A percentile compares a stretch with the other conserved stretches of the same genome.
phyloP scores from a whole-genome alignment of 2,888 invertebrate genomes.

The Drosophila lacicola region DNA sequence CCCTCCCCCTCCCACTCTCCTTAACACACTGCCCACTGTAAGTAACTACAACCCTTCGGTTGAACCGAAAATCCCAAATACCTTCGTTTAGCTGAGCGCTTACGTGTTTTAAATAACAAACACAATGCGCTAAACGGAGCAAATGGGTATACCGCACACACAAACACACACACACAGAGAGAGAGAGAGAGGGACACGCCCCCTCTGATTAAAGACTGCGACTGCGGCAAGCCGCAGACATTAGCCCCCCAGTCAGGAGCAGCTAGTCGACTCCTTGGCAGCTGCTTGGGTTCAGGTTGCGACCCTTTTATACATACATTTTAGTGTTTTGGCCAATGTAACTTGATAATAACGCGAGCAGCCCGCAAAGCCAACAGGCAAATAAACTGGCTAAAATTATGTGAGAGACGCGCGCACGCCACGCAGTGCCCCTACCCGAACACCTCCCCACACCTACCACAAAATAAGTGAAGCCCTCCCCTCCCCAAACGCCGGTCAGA shows the following conservation, averaged over 20 bases:
- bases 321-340: constrained; percentile 69
- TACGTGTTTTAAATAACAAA: constrained; percentile 65
- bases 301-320: constrained; percentile 69
- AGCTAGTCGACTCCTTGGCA: constrained; percentile 24
- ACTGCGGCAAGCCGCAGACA: constrained; percentile 47
- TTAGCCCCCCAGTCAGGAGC: constrained; percentile 21
- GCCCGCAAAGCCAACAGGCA: constrained; percentile 48
- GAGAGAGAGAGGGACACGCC: neutral
- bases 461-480: too few species aligned
- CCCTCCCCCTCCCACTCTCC: rapidly evolving
- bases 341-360: constrained; percentile 70
- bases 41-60: neutral
- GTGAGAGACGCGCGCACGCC: constrained; percentile 50
- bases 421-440: neutral
- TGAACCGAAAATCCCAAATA: constrained; percentile 23
- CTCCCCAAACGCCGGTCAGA: constrained; percentile 9
- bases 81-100: constrained; percentile 45
- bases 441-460: too few species aligned
- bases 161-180: neutral
- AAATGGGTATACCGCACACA: constrained; percentile 37
- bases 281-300: constrained; percentile 53
- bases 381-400: constrained; percentile 75
- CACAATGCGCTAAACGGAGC: constrained; percentile 51
- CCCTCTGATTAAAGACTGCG: constrained; percentile 13
- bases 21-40: neutral